A percentile compares a stretch with the other conserved stretches of the same genome.
These are phyloP conservation scores for Herpailurus yagouaroundi DNA, from an alignment of 2,113 vertebrate genomes.

Conservation along the genomic window DNA sequence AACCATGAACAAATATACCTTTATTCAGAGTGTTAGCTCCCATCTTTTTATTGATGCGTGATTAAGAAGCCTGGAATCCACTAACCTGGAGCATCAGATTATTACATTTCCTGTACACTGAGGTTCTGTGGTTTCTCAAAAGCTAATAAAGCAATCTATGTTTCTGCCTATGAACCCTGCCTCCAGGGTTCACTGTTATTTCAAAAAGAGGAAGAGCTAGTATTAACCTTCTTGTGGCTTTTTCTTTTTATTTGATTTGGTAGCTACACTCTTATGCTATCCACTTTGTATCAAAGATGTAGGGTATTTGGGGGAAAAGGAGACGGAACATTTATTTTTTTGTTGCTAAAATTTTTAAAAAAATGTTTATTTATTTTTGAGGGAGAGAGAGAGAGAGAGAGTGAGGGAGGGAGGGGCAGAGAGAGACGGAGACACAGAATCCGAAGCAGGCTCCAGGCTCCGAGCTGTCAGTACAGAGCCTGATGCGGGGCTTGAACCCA, in stretches of 20 bases:
- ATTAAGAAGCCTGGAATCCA: not conserved
- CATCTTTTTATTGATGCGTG: not conserved
- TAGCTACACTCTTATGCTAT: not conserved
- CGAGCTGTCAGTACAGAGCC: too few species aligned
- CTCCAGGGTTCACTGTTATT: not conserved
- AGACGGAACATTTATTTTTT: not conserved
- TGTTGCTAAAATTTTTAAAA: too few species aligned
- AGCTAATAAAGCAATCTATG: not conserved
- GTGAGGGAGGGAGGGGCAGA: too few species aligned
- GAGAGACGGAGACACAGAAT: too few species aligned
- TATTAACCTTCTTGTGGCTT: not conserved
- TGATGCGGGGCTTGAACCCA: too few species aligned
- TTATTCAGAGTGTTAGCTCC: too few species aligned
- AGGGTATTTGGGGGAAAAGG: not conserved
- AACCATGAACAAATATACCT: not conserved
- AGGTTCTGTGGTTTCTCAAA: not conserved
- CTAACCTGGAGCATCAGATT: not conserved
- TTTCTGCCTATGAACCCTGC: not conserved
- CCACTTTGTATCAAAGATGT: not conserved
- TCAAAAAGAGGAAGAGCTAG: conserved; percentile 13
- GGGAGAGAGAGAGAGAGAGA: too few species aligned
- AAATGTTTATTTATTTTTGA: too few species aligned
- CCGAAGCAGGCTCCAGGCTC: too few species aligned
- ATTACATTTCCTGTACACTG: not conserved
- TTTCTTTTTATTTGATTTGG: not conserved